Base-by-base conservation (phyloP, 2,797 vertebrate genomes). In the Danionella dracula region DNA sequence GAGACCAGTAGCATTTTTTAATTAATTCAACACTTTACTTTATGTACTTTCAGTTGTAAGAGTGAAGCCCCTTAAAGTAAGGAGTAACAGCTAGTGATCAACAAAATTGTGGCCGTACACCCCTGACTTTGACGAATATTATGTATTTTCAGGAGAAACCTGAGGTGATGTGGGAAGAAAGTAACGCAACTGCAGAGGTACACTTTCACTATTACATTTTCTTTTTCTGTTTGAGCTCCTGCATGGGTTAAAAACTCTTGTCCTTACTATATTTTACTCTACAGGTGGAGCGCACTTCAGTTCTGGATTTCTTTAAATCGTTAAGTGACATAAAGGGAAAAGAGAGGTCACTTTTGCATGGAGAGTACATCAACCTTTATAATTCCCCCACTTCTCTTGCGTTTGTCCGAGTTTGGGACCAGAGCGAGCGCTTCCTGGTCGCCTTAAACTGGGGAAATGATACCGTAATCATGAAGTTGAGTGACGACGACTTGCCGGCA, bases 361-460 rank as follows among this genome's bases (percentile, higher is more conserved):
- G 94, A 0, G 86, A 96, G 40, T 93, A 90, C 74, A 53, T 77
- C 1, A 0, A 35, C 0, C 83, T 93, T 0, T 1, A 58, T 19
- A 78, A 67, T 1, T 74, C 78, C 0, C 0, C 44, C 1, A 20
- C 17, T 0, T 58, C 89, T 1, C 79, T 92, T 5, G 73, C 90
- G 10, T 96, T 90, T 66, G 50, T 92, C 29, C 89, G 93, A 0
- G 0, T 82, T n/a, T 96, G 94, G 94, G 94, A 96, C 79, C 94
- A 96, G 82, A 96, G 93, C 1, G 84, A 90, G 2, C 85, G 93
- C 46, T 95, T 79, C 74, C 55, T 96, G 11, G 83, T 90, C 0
- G 85, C 82, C 1, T 76, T 93, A 57, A 96, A 96, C 82, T 92
- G 91, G 71, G 87, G 87, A 20, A 0, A 38, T 0, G 0, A 2